Conservation (phyloP, 2,113 vertebrate species). For the Oplegnathus fasciatus region DNA sequence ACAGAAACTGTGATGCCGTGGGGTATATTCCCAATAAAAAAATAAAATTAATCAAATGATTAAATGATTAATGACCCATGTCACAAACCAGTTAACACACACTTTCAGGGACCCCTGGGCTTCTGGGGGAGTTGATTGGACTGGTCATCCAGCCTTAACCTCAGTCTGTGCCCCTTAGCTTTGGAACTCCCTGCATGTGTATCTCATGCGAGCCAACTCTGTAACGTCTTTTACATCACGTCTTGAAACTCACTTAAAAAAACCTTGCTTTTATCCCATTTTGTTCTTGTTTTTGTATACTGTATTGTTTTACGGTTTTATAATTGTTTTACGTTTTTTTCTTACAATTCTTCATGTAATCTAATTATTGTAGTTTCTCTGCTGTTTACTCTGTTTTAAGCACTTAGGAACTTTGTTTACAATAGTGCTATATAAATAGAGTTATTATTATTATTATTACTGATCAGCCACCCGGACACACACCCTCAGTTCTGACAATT, state of each 20-base stretch:
- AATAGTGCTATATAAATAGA: too few species aligned
- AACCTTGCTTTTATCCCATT: too few species aligned
- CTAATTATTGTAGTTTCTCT: neutral
- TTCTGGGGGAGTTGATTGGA: too few species aligned
- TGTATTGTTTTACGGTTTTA: neutral
- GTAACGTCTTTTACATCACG: neutral
- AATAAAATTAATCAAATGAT: too few species aligned
- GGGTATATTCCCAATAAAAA: too few species aligned
- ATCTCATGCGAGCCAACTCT: neutral
- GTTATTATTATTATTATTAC: too few species aligned
- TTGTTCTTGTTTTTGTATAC: neutral
- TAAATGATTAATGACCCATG: too few species aligned
- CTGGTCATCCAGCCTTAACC: too few species aligned
- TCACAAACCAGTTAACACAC: too few species aligned
- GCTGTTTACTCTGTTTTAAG: neutral
- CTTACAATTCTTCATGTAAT: neutral
- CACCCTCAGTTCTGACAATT: neutral
- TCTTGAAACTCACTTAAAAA: neutral
- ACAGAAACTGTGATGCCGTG: too few species aligned
- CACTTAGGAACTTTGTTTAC: neutral
- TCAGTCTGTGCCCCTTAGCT: neutral
- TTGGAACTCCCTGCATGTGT: neutral
- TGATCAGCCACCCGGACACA: too few species aligned
- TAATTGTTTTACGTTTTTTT: neutral
- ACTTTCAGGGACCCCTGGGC: too few species aligned